Evolutionary conservation across 2,888 invertebrate genomes (phyloP).

Genomic region (Drosophila formosana): DNA sequence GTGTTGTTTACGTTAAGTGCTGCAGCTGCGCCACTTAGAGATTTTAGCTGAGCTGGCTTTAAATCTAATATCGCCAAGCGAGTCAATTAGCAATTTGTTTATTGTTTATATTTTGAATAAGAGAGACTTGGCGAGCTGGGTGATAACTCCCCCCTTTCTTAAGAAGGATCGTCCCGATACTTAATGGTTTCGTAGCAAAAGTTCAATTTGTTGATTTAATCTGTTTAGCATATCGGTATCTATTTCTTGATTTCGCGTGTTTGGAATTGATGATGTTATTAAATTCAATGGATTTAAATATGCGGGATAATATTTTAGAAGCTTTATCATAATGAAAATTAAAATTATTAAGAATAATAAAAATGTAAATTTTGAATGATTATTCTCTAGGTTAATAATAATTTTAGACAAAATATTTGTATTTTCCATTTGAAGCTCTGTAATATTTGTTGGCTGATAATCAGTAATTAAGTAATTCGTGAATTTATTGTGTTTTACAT

Average conservation of each 20-base stretch:
- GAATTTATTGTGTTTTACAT: background rate
- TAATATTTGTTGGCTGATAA: background rate
- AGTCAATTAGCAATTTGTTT: too few relatives aligned
- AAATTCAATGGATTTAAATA: background rate
- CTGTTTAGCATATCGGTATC: background rate
- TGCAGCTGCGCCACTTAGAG: too few relatives aligned
- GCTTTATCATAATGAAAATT: slow-evolving; percentile 1
- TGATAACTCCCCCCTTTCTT: background rate
- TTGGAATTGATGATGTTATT: background rate
- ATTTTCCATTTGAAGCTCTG: background rate
- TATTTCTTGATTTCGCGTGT: background rate
- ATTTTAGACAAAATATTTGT: background rate
- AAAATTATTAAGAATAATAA: background rate
- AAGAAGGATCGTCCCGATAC: background rate
- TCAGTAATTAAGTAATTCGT: background rate
- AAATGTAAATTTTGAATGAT: slow-evolving; percentile 1
- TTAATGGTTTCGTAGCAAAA: background rate
- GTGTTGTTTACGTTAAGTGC: too few relatives aligned
- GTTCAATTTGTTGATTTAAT: background rate
- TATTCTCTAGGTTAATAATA: background rate
- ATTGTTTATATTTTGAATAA: too few relatives aligned
- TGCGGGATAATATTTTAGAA: background rate
- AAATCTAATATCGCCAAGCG: too few relatives aligned
- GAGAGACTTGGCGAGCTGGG: too few relatives aligned
- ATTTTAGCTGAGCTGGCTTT: too few relatives aligned